A percentile compares a stretch with the other conserved stretches of the same genome.
Evolutionary conservation across 37 sponge, comb jelly and placozoan species (phyloP).

Genomic region (Halisarca cf. caerulea): DNA sequence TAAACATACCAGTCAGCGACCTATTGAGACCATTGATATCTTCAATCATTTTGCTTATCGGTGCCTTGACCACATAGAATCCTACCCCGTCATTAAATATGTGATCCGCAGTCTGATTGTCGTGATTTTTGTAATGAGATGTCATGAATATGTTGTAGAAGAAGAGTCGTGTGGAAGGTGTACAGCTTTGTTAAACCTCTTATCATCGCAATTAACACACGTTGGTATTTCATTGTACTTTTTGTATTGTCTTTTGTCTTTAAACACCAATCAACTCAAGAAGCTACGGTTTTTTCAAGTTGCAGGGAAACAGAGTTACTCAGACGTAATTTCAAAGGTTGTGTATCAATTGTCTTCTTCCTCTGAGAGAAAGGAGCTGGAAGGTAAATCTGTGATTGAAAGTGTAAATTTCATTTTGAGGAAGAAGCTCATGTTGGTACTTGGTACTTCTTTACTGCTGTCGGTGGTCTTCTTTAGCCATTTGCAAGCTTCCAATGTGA

Average conservation of each 20-base stretch:
- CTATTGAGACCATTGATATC: no score
- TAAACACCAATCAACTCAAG: not conserved
- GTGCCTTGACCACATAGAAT: no score
- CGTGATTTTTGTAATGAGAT: no score
- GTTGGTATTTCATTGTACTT: not conserved
- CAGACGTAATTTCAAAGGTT: not conserved
- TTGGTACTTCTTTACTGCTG: not conserved
- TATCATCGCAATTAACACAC: not conserved
- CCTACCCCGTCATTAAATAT: no score
- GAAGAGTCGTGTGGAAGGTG: not conserved
- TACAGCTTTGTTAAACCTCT: conserved; percentile 4
- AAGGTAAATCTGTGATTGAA: not conserved
- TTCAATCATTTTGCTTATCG: no score
- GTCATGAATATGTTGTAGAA: not conserved
- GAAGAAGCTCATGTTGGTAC: not conserved
- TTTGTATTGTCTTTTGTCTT: not conserved
- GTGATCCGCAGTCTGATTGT: no score
- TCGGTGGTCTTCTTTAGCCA: not conserved
- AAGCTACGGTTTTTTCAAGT: not conserved
- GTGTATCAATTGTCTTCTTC: not conserved
- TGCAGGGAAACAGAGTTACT: not conserved
- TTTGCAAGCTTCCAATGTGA: conserved; percentile 1
- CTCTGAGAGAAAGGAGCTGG: not conserved
- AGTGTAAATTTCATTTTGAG: not conserved
- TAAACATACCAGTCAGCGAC: no score